These are phyloP conservation scores for Enteromius argenteus DNA, from an alignment of 2,797 vertebrate species.

Conservation along the genomic window DNA sequence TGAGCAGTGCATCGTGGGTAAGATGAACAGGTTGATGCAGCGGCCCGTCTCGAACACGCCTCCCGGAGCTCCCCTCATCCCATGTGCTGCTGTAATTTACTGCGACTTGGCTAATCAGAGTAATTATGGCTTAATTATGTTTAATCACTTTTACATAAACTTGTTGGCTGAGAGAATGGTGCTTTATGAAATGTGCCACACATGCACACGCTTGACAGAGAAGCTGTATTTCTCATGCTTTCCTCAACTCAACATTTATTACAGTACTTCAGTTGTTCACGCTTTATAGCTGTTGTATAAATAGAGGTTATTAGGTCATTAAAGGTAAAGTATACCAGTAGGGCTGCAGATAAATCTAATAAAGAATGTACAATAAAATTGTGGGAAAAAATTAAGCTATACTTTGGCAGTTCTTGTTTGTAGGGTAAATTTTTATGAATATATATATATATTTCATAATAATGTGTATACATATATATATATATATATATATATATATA, in stretches of 20 bases:
- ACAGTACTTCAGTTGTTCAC: not conserved
- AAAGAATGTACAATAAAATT: not conserved
- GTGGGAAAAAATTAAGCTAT: not conserved
- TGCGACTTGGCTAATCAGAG: constrained; percentile 99
- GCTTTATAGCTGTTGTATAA: not conserved
- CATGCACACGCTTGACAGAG: constrained; percentile 72
- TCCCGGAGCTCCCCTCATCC: constrained; percentile 79
- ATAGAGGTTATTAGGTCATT: not conserved
- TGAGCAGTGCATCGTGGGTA: constrained; percentile 33
- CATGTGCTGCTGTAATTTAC: constrained; percentile 99
- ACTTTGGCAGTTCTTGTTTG: not conserved
- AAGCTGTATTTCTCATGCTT: not conserved
- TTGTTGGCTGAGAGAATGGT: constrained; percentile 93
- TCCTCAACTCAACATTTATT: not conserved
- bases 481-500: too few species aligned
- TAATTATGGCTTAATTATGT: constrained; percentile 99
- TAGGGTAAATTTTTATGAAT: not conserved
- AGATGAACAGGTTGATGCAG: constrained; percentile 47
- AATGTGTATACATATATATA: too few species aligned
- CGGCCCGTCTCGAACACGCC: constrained; percentile 83
- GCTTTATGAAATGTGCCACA: constrained; percentile 90
- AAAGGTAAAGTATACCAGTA: not conserved
- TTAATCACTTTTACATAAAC: constrained; percentile 99
- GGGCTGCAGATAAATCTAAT: not conserved
- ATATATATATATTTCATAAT: too few species aligned